Evolutionary conservation across 2,113 vertebrate species (phyloP), one percentile per base, ranked within the genome.

Genomic region (Myotis brandtii): DNA sequence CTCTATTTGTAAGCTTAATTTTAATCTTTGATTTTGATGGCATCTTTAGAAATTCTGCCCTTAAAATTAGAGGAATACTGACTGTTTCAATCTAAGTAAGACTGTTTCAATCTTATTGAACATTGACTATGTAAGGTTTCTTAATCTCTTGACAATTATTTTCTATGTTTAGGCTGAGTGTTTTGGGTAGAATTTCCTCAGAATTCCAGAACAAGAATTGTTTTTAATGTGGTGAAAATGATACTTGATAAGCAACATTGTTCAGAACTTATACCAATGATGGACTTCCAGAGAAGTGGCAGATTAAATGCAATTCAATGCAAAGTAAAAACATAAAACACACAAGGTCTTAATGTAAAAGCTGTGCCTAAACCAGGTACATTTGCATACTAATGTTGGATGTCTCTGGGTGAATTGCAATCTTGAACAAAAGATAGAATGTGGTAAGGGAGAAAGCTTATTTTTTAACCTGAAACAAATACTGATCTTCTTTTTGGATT

Each of bases 21-120:
- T 97, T 83, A 85, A 75, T 88, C 52, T 85, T 30, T 87, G 88
- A 86, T 96, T 96, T 94, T 95, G 34, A 96, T 96, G 79, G 37
- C 14, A 84, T 92, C 25, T 88, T 83, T 82, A 93, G 93, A 96
- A 89, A 93, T 66, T 82, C 17, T 86, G 46, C 56, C 40, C 34
- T 95, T 75, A 94, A 69, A 43, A 2, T n/a, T 80, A 37, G 48
- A 88, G 59, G 95, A 80, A 86, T 76, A n/a, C 23, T 95, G 30
- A 91, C 37, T 37, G 89, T 75, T 87, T 89, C 40, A 84, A 69
- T 83, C 46, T 77, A 50, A 75, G 8, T 30, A 75, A 77, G 46
- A 32, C 16, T 76, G 37, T 62, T 89, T 81, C 32, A 86, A 80
- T 83, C 54, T 73, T 90, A 95, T 87, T 96, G 89, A 80, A 87